Evolutionary conservation across 2,113 vertebrate genomes (phyloP), one percentile per base, ranked within the genome.

Genomic region (Brachypteracias leptosomus): DNA sequence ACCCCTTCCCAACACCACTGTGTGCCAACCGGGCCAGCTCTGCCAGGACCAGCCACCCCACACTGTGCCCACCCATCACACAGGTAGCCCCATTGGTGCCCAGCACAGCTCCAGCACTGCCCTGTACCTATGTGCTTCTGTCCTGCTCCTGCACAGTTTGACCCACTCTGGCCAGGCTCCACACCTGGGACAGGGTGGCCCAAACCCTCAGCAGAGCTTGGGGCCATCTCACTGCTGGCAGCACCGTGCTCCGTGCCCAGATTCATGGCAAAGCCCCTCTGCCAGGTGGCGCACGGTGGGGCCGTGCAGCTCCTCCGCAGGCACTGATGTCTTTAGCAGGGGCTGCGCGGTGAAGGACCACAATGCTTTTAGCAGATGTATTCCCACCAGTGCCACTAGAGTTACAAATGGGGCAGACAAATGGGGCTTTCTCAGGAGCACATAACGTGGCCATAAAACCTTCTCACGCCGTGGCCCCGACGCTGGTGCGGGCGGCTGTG

Each of bases 11-110:
- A 51, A 3, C 10, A 76, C 86, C 31, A 4, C 11, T 1, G 0
- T 0, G 2, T 25, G 38, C 35, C 52, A 28, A 5, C 7, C 0
- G 1, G 29, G 26, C 2, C 40, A 20, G 33, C 6, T 49, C 31
- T 47, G n/a, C 29, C 55, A 28, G 11, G 5, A 57, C 28, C 61
- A 36, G 59, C 31, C 12, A 29, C 21, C 42, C 73, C 73, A 9
- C 36, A 7, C 19, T 0, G 1, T 35, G 75, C 70, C 47, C 62
- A 28, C 5, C 47, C 17, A 5, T 2, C 59, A 21, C 16, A 6
- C 9, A 10, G 12, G 26, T 29, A 49, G 35, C 6, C 36, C 51
- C 80, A 17, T 1, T 0, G 3, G 61, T 11, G 65, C 65, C 65
- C 62, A 67, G 52, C 14, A 36, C n/a, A 49, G 62, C 29, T 26